Conservation (phyloP, 2,888 invertebrate genomes). For the Parapristionchus giblindavisi region DNA sequence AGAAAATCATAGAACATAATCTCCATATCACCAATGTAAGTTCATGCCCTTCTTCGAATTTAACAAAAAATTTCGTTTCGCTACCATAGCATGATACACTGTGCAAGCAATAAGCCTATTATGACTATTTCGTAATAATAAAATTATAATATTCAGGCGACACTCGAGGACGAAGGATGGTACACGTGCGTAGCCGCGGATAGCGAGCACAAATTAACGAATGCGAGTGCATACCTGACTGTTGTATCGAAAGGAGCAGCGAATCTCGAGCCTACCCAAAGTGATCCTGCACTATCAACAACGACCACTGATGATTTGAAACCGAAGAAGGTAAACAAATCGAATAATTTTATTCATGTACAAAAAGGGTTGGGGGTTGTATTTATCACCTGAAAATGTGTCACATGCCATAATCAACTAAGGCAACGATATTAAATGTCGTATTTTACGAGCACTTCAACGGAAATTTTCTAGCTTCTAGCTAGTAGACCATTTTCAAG, state of each 20-base stretch:
- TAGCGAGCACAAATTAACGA: slow-evolving; percentile 38
- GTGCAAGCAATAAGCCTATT: no score
- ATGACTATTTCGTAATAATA: background rate
- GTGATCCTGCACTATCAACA: background rate
- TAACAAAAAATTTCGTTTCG: no score
- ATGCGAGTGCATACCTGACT: slow-evolving; percentile 48
- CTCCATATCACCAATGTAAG: background rate
- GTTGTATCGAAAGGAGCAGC: slow-evolving; percentile 43
- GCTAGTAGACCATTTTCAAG: background rate
- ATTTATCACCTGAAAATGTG: no score
- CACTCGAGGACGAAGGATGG: slow-evolving; percentile 53
- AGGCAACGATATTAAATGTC: no score
- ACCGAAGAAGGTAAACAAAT: slow-evolving; percentile 25
- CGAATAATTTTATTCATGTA: no score
- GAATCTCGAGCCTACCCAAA: no score
- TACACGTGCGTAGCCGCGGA: slow-evolving; percentile 57
- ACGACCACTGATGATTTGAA: slow-evolving; percentile 20
- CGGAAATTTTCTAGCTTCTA: background rate
- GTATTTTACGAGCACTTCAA: no score
- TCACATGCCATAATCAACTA: no score
- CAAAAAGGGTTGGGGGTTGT: no score
- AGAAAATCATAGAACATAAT: no score
- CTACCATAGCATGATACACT: no score
- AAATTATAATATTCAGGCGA: background rate
- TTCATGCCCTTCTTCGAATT: no score